Evolutionary conservation across 2,113 vertebrate species (phyloP), one percentile per base, ranked within the genome.

Genomic region (Colinus virginianus): DNA sequence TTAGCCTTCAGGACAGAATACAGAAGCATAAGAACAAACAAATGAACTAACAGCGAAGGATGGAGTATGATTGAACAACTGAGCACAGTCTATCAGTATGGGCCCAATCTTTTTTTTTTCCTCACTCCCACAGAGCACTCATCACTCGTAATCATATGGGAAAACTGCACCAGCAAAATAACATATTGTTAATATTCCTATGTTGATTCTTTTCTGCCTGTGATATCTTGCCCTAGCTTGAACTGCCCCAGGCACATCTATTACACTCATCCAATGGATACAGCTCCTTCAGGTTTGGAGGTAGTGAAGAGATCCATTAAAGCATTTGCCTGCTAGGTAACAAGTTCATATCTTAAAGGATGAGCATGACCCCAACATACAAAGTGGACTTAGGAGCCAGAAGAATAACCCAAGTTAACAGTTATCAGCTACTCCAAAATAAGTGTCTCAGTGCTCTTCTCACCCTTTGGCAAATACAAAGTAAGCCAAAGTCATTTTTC

Each of bases 151-250:
- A 95, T 96, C 90, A 78, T 91, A 94, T 96, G 95, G 96, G 96
- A 96, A 96, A 96, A 96, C 91, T 88, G 66, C 79, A 95, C 64
- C 82, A 86, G 76, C 76, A 91, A 93, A 96, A 78, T 70, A 90
- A 84, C 1, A 4, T 85, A 92, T 61, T 95, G 90, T 96, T 96
- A 94, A 90, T 95, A 91, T 91, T 94, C 85, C 88, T 87, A 4
- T 46, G 83, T 84, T 90, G 83, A 90, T 93, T 92, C 86, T 91
- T 84, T 94, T 46, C 92, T 92, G 94, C 92, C 94, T 91, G 80
- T 94, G 93, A 84, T 91, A 92, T 94, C 97, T 94, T 97, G 97
- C 94, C 96, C 96, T 32, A 78, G 95, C 96, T 97, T 96, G 97
- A 96, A 96, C 38, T 92, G 96, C 97, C 90, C 76, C 95, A 81